Conservation (phyloP, 2,888 invertebrate species). For the Torymus tubicola region DNA sequence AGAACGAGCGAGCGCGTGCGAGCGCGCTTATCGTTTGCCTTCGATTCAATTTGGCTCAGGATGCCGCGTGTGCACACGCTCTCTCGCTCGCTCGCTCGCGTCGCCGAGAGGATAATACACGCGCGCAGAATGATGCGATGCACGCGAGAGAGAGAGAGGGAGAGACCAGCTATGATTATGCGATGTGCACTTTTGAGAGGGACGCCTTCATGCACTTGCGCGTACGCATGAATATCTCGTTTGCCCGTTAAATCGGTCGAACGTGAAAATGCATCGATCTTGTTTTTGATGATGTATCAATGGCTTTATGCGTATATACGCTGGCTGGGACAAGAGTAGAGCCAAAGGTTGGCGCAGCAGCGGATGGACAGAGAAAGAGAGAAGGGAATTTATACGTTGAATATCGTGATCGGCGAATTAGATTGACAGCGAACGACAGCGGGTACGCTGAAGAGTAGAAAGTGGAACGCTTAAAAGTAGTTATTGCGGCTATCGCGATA, state of each 20-base stretch:
- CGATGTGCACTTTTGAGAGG: slow-evolving; percentile 5
- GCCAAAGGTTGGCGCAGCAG: neutral
- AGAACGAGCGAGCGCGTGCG: slow-evolving; percentile 5
- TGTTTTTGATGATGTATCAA: slow-evolving; percentile 39
- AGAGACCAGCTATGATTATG: slow-evolving; percentile 35
- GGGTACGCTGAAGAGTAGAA: too few species aligned
- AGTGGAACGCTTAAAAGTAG: too few species aligned
- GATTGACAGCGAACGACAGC: neutral
- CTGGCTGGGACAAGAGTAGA: too few species aligned
- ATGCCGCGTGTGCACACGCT: too few species aligned
- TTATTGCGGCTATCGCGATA: too few species aligned
- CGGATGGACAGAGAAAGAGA: neutral
- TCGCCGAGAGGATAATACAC: neutral
- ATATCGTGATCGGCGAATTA: slow-evolving; percentile 9
- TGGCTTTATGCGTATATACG: slow-evolving; percentile 21
- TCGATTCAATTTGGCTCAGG: slow-evolving; percentile 52
- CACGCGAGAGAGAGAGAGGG: too few species aligned
- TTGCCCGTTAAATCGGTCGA: slow-evolving; percentile 32
- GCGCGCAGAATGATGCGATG: too few species aligned
- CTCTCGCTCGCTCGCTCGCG: too few species aligned
- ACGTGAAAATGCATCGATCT: slow-evolving; percentile 42
- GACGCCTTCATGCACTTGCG: neutral
- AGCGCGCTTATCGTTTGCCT: slow-evolving; percentile 50
- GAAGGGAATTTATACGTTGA: slow-evolving; percentile 11
- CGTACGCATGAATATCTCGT: neutral